A percentile compares a stretch with the other conserved stretches of the same genome.
phyloP scores from a whole-genome alignment of 2,113 vertebrate genomes.

The Cebus imitator region DNA sequence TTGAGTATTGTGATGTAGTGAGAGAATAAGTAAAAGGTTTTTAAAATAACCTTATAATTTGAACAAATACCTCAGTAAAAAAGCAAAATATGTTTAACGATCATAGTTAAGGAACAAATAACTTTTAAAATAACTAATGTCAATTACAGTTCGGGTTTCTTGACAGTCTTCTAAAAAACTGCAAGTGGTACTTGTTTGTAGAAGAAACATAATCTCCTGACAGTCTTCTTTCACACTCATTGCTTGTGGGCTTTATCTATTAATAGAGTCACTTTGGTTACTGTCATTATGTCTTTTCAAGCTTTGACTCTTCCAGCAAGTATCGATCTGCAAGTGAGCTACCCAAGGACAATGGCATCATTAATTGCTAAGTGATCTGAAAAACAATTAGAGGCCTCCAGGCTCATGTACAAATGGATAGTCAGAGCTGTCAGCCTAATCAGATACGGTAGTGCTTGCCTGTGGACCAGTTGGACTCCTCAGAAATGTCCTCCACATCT shows the following conservation, averaged over 20 bases:
- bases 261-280: slow-evolving; percentile 68
- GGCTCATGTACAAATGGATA: slow-evolving; percentile 68
- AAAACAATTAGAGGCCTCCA: slow-evolving; percentile 81
- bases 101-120: neutral
- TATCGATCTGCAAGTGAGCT: slow-evolving; percentile 64
- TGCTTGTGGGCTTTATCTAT: slow-evolving; percentile 65
- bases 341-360: slow-evolving; percentile 78
- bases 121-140: slow-evolving; percentile 17
- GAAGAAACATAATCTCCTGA: slow-evolving; percentile 50
- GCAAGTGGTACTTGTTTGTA: slow-evolving; percentile 14
- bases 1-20: neutral
- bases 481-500: slow-evolving; percentile 59
- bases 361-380: slow-evolving; percentile 84
- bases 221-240: neutral
- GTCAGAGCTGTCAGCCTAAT: slow-evolving; percentile 77
- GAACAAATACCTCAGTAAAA: neutral
- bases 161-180: neutral
- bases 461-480: slow-evolving; percentile 36
- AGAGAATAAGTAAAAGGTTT: neutral
- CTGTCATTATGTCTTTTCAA: slow-evolving; percentile 29
- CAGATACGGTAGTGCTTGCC: slow-evolving; percentile 57
- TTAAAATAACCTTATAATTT: neutral
- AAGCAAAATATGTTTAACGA: neutral
- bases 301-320: slow-evolving; percentile 25
- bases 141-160: slow-evolving; percentile 41